Percentiles rank a stretch among this genome's conserved stretches.
These are phyloP conservation scores for Psittacula derbiana DNA, from an alignment of 2,797 vertebrate genomes.

Conservation along the genomic window DNA sequence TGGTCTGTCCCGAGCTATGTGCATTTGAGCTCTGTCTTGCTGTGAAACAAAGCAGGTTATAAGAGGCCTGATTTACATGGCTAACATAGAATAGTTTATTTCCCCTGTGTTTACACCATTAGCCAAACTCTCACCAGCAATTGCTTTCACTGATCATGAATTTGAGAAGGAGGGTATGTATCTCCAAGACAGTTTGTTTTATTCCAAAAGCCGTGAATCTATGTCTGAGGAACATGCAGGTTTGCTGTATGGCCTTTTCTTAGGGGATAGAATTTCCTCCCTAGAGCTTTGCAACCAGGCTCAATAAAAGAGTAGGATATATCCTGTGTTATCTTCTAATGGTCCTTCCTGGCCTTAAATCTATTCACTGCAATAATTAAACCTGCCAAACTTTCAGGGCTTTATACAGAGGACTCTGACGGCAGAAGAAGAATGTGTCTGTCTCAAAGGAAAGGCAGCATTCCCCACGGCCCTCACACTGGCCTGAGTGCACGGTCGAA, in stretches of 20 bases:
- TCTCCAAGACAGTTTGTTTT: neutral
- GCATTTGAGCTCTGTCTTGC: neutral
- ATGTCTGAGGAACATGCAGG: neutral
- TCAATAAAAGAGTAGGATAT: neutral
- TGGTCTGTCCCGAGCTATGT: fast-evolving
- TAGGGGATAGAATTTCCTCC: neutral
- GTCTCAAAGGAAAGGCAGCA: neutral
- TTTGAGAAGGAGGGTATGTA: neutral
- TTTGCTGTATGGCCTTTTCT: neutral
- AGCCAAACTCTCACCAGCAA: neutral
- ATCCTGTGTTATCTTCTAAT: neutral
- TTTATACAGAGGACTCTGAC: neutral
- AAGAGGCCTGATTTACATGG: neutral
- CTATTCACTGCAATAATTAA: neutral
- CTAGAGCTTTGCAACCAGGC: neutral
- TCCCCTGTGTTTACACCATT: neutral
- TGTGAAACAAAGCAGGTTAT: neutral
- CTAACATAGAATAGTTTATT: neutral
- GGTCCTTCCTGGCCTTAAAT: neutral
- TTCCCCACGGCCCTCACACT: neutral
- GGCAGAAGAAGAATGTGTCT: neutral
- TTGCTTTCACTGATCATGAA: neutral
- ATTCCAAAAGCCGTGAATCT: neutral
- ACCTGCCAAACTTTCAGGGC: too few relatives aligned
- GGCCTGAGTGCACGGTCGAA: neutral